Evolutionary conservation across 2,113 vertebrate genomes (phyloP), one percentile per base, ranked within the genome.

Genomic region (Pipra filicauda): DNA sequence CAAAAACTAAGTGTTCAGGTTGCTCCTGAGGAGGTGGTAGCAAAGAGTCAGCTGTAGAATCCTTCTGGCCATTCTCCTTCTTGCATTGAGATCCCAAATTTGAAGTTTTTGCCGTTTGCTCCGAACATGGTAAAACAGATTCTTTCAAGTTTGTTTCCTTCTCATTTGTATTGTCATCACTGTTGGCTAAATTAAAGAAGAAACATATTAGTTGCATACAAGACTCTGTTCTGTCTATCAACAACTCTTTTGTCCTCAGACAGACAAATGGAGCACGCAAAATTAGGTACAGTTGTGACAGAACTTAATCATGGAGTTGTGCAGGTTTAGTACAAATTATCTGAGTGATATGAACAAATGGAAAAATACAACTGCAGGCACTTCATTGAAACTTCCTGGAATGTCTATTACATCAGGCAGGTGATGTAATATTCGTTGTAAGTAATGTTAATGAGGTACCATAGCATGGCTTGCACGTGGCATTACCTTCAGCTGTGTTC

Each of bases 401-500:
- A 96, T 97, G 95, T 96, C 67, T 96, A 98, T 98, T 98, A 99
- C 98, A 98, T 98, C 98, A 97, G 90, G 97, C 96, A 88, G 28
- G 64, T 98, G 98, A 99, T 98, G 98, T 98, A 99, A 99, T 98
- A 98, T 85, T 98, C 97, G 80, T 97, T 93, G 93, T 94, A 97
- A 96, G 97, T 98, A 98, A 98, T 98, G 98, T 98, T 97, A 97
- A 98, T 98, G 98, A 99, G 98, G 98, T 98, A 98, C 98, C 96
- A 87, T 89, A 98, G 97, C 98, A 90, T 98, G 96, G 94, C 81
- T 95, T 95, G 98, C 97, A 96, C 96, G 77, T 98, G 98, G 91
- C 84, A 98, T 99, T 99, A 99, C 99, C 99, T 99, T 99, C 93
- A 85, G 98, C 97, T 98, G 98, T 96, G 93, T 98, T 99, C 99